A percentile compares a stretch with the other conserved stretches of the same genome.
phyloP scores from a whole-genome alignment of 2,888 invertebrate genomes.

The Brachyptera putata region DNA sequence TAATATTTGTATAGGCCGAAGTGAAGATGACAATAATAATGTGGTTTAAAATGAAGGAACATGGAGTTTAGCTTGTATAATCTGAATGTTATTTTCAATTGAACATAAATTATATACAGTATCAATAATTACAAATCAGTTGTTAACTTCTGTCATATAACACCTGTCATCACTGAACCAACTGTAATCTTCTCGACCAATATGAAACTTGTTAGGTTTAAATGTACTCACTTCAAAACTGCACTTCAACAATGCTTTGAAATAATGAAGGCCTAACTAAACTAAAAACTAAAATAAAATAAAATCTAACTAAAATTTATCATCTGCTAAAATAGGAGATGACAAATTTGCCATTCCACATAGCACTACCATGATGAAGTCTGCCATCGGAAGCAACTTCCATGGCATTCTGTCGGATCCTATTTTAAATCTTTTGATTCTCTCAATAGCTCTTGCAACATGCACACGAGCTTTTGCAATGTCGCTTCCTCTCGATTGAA shows the following conservation, averaged over 20 bases:
- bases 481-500: conserved; percentile 1
- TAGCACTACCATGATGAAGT: background rate
- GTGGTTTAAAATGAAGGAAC: no score
- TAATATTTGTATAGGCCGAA: background rate
- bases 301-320: background rate
- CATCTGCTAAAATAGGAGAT: background rate
- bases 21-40: no score
- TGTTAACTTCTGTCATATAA: no score
- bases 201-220: no score
- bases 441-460: background rate
- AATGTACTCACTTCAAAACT: no score
- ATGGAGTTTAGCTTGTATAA: background rate
- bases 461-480: background rate
- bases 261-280: no score
- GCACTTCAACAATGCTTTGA: no score
- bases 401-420: background rate
- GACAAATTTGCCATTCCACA: background rate
- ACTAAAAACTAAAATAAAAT: background rate
- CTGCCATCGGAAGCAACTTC: background rate
- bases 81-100: no score
- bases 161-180: no score
- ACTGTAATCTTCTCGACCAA: no score
- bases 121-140: no score
- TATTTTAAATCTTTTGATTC: background rate
- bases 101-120: no score